Evolutionary conservation across 2,888 invertebrate genomes (phyloP).

Genomic region (Drosophila pseudotakahashii): DNA sequence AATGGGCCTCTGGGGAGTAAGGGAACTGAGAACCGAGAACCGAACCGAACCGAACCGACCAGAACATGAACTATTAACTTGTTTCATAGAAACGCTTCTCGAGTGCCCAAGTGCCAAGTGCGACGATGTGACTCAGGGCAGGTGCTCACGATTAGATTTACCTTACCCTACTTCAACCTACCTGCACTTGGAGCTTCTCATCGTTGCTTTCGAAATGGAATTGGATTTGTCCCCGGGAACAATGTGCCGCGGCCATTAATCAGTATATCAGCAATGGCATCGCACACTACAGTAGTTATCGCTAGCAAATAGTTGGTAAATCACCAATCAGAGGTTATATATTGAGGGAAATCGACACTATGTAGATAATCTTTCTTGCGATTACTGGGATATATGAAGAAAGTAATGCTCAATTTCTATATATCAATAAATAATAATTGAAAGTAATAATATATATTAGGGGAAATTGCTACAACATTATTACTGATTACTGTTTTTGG

Average conservation of each 20-base stretch:
- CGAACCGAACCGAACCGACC: no score
- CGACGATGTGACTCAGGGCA: slow-evolving; percentile 29
- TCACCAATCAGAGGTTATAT: neutral
- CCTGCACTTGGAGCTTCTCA: slow-evolving; percentile 14
- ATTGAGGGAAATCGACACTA: neutral
- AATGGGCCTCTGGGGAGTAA: slow-evolving; percentile 6
- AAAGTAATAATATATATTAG: no score
- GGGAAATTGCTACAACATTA: no score
- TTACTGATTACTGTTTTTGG: no score
- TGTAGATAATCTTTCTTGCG: neutral
- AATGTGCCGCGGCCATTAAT: slow-evolving; percentile 32
- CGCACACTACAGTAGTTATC: slow-evolving; percentile 23
- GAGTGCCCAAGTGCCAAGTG: slow-evolving; percentile 6
- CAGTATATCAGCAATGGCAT: slow-evolving; percentile 29
- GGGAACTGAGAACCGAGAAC: slow-evolving; percentile 5
- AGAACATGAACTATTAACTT: slow-evolving; percentile 19
- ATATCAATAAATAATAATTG: no score
- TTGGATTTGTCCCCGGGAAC: slow-evolving; percentile 14
- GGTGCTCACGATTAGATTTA: slow-evolving; percentile 33
- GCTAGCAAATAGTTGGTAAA: slow-evolving; percentile 3
- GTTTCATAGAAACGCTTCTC: slow-evolving; percentile 9
- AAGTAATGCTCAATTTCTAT: neutral
- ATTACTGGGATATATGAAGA: neutral
- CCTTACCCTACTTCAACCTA: neutral
- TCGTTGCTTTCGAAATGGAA: neutral